Conservation (phyloP, 2,113 vertebrate genomes). For the Anolis sagrei region DNA sequence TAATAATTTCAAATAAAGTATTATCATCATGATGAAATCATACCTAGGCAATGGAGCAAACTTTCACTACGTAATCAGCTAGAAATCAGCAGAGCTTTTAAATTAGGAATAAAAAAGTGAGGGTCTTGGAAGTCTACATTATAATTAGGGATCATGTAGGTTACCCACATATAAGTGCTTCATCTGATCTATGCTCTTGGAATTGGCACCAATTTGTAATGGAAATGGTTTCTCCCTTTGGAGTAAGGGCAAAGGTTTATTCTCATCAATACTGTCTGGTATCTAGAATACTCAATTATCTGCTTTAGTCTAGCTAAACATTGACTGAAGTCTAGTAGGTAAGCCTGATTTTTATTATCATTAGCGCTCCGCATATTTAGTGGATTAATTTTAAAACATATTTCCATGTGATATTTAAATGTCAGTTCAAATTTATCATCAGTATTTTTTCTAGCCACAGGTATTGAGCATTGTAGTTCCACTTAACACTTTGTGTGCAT, state of each 20-base stretch:
- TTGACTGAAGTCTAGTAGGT: neutral
- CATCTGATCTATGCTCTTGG: conserved; percentile 4
- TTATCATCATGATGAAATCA: too few relatives aligned
- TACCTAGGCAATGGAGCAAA: neutral
- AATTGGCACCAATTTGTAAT: conserved; percentile 7
- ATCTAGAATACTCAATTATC: neutral
- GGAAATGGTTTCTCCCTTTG: conserved; percentile 16
- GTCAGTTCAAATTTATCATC: neutral
- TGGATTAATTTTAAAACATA: neutral
- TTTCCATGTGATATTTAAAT: neutral
- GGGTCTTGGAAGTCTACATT: conserved; percentile 13
- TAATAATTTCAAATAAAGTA: too few relatives aligned
- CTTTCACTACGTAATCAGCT: neutral
- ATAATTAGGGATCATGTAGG: neutral
- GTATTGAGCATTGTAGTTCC: neutral
- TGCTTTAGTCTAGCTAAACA: neutral
- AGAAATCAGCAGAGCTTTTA: conserved; percentile 13
- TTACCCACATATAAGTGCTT: conserved; percentile 16
- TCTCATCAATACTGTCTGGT: conserved; percentile 5
- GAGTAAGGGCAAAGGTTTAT: conserved; percentile 10
- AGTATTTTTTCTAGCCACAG: neutral
- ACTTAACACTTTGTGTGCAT: too few relatives aligned
- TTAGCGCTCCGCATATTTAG: neutral
- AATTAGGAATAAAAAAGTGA: neutral
- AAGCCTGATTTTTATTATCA: neutral